Percentiles rank a stretch among this genome's conserved stretches.
phyloP scores from a whole-genome alignment of 2,797 vertebrate genomes.

The Tapera naevia region DNA sequence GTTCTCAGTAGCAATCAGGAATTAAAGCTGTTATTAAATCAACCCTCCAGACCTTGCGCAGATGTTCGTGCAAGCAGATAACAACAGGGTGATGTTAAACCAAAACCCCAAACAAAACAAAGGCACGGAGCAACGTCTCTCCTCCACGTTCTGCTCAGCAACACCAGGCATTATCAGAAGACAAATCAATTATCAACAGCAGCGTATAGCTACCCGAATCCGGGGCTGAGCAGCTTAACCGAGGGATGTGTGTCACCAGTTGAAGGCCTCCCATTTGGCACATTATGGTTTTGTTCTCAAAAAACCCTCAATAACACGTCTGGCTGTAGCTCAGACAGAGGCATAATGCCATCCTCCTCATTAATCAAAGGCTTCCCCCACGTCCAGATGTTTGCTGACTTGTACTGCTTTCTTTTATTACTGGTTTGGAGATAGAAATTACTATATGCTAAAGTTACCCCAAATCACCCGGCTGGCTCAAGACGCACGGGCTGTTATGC shows the following conservation, averaged over 20 bases:
- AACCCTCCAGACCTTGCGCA: slow-evolving; percentile 34
- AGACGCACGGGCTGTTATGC: not conserved
- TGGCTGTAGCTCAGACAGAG: slow-evolving; percentile 28
- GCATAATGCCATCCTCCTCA: slow-evolving; percentile 27
- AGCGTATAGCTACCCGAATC: not conserved
- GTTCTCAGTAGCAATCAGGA: slow-evolving; percentile 9
- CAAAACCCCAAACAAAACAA: not conserved
- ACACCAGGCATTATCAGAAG: not conserved
- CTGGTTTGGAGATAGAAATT: slow-evolving; percentile 33
- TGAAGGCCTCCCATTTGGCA: not conserved
- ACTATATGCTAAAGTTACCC: slow-evolving; percentile 12
- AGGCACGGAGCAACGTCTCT: not conserved
- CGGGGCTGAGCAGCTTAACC: not conserved
- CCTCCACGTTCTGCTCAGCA: not conserved
- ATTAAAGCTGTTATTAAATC: slow-evolving; percentile 52
- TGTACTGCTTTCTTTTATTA: slow-evolving; percentile 5
- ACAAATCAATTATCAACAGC: slow-evolving; percentile 18
- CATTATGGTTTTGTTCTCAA: not conserved
- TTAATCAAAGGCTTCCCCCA: slow-evolving; percentile 46
- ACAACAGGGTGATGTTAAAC: slow-evolving; percentile 41
- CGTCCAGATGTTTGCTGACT: slow-evolving; percentile 56
- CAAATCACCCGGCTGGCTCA: not conserved
- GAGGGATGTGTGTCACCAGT: not conserved
- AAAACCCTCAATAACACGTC: slow-evolving; percentile 1
- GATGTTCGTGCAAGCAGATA: slow-evolving; percentile 7